Conservation (phyloP, 2,113 vertebrate genomes). For the Bos indicus region DNA sequence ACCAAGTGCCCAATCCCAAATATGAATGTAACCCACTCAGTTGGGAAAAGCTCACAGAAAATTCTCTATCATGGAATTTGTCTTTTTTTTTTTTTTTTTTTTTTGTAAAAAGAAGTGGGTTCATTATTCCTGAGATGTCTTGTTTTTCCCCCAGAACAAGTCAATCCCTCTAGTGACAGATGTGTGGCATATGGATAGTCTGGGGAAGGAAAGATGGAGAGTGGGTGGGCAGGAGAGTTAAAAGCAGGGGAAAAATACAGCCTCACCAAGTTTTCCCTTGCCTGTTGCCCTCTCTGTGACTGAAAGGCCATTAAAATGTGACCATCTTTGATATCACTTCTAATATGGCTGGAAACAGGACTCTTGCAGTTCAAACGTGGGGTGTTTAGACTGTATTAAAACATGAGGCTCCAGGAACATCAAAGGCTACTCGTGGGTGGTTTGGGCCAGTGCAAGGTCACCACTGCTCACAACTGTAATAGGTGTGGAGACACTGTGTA, state of each 20-base stretch:
- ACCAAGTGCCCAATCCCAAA: background rate
- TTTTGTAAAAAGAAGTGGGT: slow-evolving; percentile 34
- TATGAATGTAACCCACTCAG: background rate
- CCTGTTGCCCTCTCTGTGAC: background rate
- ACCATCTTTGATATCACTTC: slow-evolving; percentile 5
- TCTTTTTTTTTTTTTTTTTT: background rate
- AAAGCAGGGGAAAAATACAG: background rate
- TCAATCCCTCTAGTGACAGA: background rate
- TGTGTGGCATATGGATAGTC: background rate
- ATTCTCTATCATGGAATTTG: background rate
- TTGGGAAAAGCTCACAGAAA: slow-evolving; percentile 3
- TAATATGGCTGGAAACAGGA: slow-evolving; percentile 31
- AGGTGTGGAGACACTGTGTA: slow-evolving; percentile 70
- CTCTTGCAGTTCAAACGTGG: slow-evolving; percentile 29
- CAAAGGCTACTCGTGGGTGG: slow-evolving; percentile 68
- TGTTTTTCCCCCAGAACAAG: background rate
- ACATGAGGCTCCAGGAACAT: slow-evolving; percentile 46
- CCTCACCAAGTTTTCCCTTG: background rate
- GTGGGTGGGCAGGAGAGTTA: background rate
- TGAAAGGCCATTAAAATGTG: background rate
- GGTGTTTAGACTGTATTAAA: slow-evolving; percentile 58
- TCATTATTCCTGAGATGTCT: background rate
- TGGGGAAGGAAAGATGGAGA: background rate
- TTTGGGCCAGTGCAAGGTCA: slow-evolving; percentile 61
- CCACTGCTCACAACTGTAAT: slow-evolving; percentile 11